Evolutionary conservation across 1,140 invertebrate genomes (phyloP).

Genomic region (Chionoecetes opilio): DNA sequence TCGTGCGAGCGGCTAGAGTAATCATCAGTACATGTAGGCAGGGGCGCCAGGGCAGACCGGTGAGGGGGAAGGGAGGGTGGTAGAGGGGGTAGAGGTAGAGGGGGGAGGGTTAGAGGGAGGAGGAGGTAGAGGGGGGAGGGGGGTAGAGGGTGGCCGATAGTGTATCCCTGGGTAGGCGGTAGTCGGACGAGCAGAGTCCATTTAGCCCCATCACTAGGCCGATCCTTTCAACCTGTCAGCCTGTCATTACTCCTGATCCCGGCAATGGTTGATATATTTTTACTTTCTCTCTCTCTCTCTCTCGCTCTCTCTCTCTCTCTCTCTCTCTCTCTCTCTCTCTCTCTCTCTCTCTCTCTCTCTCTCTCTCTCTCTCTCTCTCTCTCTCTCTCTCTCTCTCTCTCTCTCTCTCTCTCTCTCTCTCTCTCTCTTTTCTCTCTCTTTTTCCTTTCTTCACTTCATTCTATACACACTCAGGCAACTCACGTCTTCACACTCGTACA

Average conservation of each 20-base stretch:
- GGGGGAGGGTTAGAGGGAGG: too few species aligned
- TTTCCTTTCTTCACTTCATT: too few species aligned
- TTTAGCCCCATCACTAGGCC: constrained; percentile 25
- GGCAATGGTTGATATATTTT: background rate
- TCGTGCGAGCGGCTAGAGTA: background rate
- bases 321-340: constrained; percentile 27
- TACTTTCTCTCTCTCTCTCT: constrained; percentile 1
- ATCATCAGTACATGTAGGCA: background rate
- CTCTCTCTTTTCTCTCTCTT: too few species aligned
- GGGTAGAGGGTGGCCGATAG: background rate
- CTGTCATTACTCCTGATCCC: constrained; percentile 6
- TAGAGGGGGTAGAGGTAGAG: too few species aligned
- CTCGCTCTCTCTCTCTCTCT: constrained; percentile 17
- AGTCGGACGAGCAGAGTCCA: background rate
- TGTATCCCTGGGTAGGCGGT: background rate
- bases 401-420: too few species aligned
- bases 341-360: background rate
- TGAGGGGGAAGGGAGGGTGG: too few species aligned
- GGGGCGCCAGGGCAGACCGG: background rate
- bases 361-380: background rate
- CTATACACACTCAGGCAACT: too few species aligned
- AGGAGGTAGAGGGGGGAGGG: too few species aligned
- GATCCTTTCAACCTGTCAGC: constrained; percentile 3
- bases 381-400: too few species aligned
- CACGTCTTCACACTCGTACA: background rate